A percentile compares a stretch with the other conserved stretches of the same genome.
phyloP scores from a whole-genome alignment of 1,140 invertebrate species.

The Drosophila repleta region DNA sequence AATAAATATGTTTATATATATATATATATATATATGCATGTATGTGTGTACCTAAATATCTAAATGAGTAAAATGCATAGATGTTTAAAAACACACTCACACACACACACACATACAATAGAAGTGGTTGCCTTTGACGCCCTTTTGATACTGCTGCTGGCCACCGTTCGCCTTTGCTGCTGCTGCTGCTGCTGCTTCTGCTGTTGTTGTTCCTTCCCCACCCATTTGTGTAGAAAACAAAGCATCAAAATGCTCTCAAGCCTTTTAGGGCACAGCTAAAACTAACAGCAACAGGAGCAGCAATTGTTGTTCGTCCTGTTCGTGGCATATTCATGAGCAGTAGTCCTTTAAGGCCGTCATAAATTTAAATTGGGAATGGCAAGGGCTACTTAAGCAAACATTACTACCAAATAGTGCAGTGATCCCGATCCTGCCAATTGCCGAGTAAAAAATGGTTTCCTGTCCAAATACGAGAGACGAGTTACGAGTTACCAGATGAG shows the following conservation, averaged over 20 bases:
- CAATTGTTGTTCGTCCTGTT: slow-evolving; percentile 1
- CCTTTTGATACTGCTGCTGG: slow-evolving; percentile 10
- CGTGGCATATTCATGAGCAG: slow-evolving; percentile 35
- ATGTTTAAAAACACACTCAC: slow-evolving; percentile 46
- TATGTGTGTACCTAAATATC: slow-evolving; percentile 45
- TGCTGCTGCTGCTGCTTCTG: slow-evolving; percentile 4
- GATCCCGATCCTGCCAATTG: slow-evolving; percentile 16
- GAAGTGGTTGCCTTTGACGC: slow-evolving; percentile 45
- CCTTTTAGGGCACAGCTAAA: slow-evolving; percentile 13
- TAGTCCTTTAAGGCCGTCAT: slow-evolving; percentile 7
- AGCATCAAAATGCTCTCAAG: slow-evolving; percentile 40
- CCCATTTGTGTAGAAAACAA: slow-evolving; percentile 57
- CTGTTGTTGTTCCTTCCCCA: slow-evolving; percentile 17
- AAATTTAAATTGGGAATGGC: slow-evolving; percentile 34
- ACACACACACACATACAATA: slow-evolving; percentile 17
- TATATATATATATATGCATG: slow-evolving; percentile 15
- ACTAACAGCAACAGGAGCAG: slow-evolving; percentile 19
- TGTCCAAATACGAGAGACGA: slow-evolving; percentile 51
- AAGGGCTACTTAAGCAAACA: slow-evolving; percentile 24
- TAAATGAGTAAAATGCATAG: slow-evolving; percentile 70
- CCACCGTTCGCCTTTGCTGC: slow-evolving; percentile 4
- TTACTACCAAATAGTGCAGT: slow-evolving; percentile 48
- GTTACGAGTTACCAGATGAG: neutral
- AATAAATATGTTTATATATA: slow-evolving; percentile 7
- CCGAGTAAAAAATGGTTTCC: slow-evolving; percentile 72